phyloP scores from a whole-genome alignment of 2,797 vertebrate species.

The Sardinella longiceps region DNA sequence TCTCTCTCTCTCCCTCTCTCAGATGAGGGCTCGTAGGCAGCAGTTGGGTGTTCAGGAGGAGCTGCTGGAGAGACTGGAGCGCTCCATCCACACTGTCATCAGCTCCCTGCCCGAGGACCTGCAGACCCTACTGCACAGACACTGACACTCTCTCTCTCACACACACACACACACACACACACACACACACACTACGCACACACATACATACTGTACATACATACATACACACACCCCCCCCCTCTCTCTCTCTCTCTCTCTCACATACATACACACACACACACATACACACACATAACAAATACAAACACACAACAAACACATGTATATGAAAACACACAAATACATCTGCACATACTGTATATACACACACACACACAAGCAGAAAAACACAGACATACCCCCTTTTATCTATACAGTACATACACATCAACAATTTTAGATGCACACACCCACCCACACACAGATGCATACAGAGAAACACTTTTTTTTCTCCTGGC shows the following conservation, averaged over 20 bases:
- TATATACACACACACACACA: neutral
- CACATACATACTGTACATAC: too few species aligned
- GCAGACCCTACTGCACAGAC: constrained; percentile 78
- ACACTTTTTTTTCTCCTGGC: neutral
- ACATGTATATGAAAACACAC: neutral
- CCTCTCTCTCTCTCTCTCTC: too few species aligned
- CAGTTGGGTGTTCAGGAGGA: constrained; percentile 83
- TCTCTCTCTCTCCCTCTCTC: neutral
- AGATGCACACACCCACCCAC: neutral
- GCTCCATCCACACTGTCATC: constrained; percentile 73
- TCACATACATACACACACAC: too few species aligned
- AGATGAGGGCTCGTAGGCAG: constrained; percentile 80
- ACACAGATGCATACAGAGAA: neutral
- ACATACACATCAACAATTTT: neutral
- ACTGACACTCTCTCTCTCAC: constrained; percentile 57
- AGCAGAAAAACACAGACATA: too few species aligned
- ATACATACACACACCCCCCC: too few species aligned
- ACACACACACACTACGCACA: neutral
- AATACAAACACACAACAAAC: constrained; percentile 11
- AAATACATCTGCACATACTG: neutral
- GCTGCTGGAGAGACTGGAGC: constrained; percentile 72
- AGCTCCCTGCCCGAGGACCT: constrained; percentile 84
- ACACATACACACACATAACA: too few species aligned
- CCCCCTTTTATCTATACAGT: neutral
- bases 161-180: neutral